Conservation (phyloP, 2,113 vertebrate genomes). For the Rhinolophus sinicus region DNA sequence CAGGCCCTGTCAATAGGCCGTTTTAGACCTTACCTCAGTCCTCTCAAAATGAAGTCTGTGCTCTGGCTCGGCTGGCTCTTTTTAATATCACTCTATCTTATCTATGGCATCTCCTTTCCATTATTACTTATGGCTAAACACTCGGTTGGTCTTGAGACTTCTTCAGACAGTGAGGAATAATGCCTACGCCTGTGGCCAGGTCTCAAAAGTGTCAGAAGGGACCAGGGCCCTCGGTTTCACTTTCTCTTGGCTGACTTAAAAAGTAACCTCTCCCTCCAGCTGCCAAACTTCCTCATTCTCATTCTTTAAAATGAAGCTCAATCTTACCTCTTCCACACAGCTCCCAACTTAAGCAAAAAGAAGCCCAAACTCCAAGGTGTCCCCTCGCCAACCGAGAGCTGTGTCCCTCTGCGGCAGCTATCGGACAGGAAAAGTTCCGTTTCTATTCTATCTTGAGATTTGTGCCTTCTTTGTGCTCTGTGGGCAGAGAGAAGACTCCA, state of each 20-base stretch:
- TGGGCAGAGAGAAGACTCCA: neutral
- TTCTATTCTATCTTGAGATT: neutral
- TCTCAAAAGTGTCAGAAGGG: neutral
- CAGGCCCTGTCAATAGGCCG: neutral
- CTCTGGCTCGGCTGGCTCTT: neutral
- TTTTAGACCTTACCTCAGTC: neutral
- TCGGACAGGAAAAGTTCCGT: neutral
- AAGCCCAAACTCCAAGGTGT: neutral
- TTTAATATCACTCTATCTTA: neutral
- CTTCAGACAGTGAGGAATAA: neutral
- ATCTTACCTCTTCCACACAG: neutral
- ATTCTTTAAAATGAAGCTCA: conserved; percentile 31
- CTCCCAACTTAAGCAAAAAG: neutral
- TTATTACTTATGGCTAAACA: neutral
- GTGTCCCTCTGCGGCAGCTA: neutral
- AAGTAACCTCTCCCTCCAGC: neutral
- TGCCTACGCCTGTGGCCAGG: neutral
- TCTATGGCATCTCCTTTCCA: neutral
- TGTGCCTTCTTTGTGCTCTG: neutral
- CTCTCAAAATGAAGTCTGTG: conserved; percentile 3
- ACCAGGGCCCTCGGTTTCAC: neutral
- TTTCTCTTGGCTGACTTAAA: neutral
- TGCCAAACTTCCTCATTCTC: neutral
- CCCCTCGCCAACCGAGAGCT: neutral
- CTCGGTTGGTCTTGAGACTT: neutral